Conservation (phyloP, 2,113 vertebrate genomes). For the Pachyramphus minor region DNA sequence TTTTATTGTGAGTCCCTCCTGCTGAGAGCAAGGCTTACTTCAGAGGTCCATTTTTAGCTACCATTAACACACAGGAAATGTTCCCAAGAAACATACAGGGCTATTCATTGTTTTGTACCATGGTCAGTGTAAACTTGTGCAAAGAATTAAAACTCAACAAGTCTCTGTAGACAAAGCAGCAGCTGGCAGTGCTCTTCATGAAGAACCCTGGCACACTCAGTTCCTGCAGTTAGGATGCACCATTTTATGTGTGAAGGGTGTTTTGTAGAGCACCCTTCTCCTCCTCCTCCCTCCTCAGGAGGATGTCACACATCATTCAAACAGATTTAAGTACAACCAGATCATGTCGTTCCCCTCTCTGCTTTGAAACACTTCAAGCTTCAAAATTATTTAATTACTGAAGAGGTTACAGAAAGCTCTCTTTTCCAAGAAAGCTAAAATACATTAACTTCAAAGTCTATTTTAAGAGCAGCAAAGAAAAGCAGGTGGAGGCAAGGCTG, state of each 20-base stretch:
- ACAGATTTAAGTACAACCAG: not conserved
- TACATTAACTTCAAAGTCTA: not conserved
- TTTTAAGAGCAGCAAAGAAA: constrained; percentile 20
- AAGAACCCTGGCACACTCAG: not conserved
- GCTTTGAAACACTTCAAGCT: not conserved
- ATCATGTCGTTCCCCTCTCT: not conserved
- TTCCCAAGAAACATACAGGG: constrained; percentile 34
- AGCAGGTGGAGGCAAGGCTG: not conserved
- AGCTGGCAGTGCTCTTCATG: constrained; percentile 40
- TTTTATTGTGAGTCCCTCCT: not conserved
- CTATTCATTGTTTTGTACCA: constrained; percentile 37
- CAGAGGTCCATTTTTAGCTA: constrained; percentile 35
- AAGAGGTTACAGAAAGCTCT: not conserved
- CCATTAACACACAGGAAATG: constrained; percentile 19
- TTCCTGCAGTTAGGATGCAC: not conserved
- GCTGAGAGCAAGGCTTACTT: constrained; percentile 12
- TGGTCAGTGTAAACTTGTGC: constrained; percentile 10
- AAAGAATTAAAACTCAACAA: constrained; percentile 58
- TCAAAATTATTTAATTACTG: not conserved
- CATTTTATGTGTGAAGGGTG: not conserved
- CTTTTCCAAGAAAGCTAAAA: not conserved
- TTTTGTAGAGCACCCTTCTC: not conserved
- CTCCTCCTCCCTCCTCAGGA: not conserved
- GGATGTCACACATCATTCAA: constrained; percentile 2
- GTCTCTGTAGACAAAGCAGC: constrained; percentile 25